These are phyloP conservation scores for Sycophaga agraensis DNA, from an alignment of 1,140 invertebrate genomes.

Conservation along the genomic window DNA sequence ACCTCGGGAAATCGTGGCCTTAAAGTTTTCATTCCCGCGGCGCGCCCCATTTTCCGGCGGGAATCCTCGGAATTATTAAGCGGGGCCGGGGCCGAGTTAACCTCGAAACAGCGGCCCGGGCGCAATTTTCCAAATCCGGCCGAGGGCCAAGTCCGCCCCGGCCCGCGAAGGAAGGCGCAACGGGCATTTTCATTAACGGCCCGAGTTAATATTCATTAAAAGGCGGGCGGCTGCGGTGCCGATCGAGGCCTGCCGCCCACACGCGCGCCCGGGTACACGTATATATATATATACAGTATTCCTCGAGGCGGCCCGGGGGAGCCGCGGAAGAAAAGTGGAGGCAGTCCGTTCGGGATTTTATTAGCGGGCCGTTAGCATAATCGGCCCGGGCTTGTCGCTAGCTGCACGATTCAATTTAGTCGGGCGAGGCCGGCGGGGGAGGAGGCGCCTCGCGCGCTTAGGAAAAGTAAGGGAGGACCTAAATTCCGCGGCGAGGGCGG, in stretches of 20 bases:
- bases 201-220: conserved; percentile 25
- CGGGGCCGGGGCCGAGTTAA: too few species aligned
- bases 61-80: too few species aligned
- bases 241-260: background rate
- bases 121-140: too few species aligned
- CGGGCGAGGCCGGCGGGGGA: conserved; percentile 26
- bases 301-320: background rate
- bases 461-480: conserved; percentile 25
- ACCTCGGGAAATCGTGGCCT: too few species aligned
- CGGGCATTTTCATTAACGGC: conserved; percentile 20
- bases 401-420: conserved; percentile 44
- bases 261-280: background rate
- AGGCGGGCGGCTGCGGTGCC: background rate
- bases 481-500: conserved; percentile 45
- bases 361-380: conserved; percentile 44
- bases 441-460: background rate
- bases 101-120: too few species aligned
- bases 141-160: too few species aligned
- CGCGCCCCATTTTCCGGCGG: too few species aligned
- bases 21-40: too few species aligned
- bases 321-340: conserved; percentile 4
- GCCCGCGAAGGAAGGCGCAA: too few species aligned
- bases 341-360: conserved; percentile 33
- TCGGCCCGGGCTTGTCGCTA: conserved; percentile 27
- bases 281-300: too few species aligned